These are phyloP conservation scores for Palythoa grandis DNA, from an alignment of 92 coral and sea anemone genomes.

Conservation along the genomic window DNA sequence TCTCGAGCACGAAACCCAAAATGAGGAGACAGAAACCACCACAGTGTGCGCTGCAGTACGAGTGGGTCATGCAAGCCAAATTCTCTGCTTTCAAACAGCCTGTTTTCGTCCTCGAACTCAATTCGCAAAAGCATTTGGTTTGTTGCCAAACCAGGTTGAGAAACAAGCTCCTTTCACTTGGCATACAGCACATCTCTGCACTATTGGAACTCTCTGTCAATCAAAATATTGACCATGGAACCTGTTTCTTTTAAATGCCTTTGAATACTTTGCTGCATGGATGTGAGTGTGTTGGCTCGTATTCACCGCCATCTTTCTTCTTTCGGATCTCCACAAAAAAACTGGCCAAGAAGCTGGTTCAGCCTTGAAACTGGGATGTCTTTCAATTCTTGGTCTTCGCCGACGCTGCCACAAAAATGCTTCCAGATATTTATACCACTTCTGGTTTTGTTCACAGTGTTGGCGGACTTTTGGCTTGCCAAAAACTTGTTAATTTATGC, in stretches of 20 bases:
- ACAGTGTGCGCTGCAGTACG: background rate
- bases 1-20: conserved; percentile 40
- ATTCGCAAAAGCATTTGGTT: conserved; percentile 26
- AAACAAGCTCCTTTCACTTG: background rate
- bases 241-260: conserved; percentile 19
- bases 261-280: conserved; percentile 36
- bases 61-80: background rate
- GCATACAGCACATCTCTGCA: conserved; percentile 23
- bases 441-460: conserved; percentile 39
- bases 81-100: background rate
- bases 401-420: conserved; percentile 8
- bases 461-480: conserved; percentile 34
- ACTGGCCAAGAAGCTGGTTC: conserved; percentile 5
- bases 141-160: conserved; percentile 33
- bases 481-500: conserved; percentile 23
- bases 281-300: too few relatives aligned
- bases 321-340: too few relatives aligned
- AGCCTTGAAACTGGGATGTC: conserved; percentile 24
- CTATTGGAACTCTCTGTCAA: conserved; percentile 23
- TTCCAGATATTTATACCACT: conserved; percentile 29
- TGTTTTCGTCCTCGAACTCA: conserved; percentile 31
- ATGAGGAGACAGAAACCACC: conserved; percentile 29
- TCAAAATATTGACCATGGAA: conserved; percentile 1
- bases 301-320: too few relatives aligned
- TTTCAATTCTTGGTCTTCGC: conserved; percentile 6